Conservation (phyloP, 2,113 vertebrate genomes). For the Numida meleagris region DNA sequence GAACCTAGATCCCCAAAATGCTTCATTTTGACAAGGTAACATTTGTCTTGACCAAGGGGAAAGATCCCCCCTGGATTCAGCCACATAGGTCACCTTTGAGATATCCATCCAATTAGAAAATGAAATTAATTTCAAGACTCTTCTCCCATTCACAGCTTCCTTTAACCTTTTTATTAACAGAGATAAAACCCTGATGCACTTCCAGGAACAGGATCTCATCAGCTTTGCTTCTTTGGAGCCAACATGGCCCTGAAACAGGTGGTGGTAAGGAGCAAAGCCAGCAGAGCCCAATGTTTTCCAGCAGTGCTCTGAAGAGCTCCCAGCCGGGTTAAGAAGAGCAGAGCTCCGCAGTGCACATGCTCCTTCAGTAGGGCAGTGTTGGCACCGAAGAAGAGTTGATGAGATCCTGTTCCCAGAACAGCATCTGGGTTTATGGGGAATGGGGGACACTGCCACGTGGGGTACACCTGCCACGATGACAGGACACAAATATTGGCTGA, state of each 20-base stretch:
- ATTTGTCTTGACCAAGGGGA: background rate
- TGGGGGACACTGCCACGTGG: rapidly evolving
- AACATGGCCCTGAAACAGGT: rapidly evolving
- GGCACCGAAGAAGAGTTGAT: background rate
- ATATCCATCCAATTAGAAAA: background rate
- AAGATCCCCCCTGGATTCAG: background rate
- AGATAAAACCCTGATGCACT: background rate
- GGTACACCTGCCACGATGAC: rapidly evolving
- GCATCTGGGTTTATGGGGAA: background rate
- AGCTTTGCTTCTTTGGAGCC: background rate
- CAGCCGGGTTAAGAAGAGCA: background rate
- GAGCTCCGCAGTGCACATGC: background rate
- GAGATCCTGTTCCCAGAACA: background rate
- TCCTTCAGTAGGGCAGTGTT: background rate
- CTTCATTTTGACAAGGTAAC: background rate
- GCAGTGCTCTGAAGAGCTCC: background rate
- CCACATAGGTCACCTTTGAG: background rate
- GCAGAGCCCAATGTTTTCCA: background rate
- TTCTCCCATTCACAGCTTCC: background rate
- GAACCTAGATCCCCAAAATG: background rate
- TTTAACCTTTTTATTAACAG: background rate
- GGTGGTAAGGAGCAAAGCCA: background rate
- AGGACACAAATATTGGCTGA: background rate
- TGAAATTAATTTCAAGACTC: background rate
- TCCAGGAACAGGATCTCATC: background rate